These are phyloP conservation scores for Henricia sp. DNA, from an alignment of 53 echinoderm and acorn worm genomes.

Conservation along the genomic window DNA sequence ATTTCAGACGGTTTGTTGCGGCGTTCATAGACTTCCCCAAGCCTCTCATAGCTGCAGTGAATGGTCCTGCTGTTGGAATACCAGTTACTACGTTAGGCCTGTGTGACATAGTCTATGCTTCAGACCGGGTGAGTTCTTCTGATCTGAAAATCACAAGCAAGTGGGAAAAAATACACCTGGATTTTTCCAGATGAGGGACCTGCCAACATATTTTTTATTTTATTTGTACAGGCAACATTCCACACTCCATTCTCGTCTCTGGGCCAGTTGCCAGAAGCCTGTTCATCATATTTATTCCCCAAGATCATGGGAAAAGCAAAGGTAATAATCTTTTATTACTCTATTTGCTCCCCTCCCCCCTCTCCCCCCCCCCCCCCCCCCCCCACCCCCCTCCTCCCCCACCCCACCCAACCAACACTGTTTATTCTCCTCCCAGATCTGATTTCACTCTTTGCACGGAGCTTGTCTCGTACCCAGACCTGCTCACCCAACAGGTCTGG, in stretches of 20 bases:
- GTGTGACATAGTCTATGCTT: conserved; percentile 86
- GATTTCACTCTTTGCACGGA: too few species aligned
- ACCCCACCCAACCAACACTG: too few species aligned
- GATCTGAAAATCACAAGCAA: too few species aligned
- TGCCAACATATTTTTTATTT: not conserved
- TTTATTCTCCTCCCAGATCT: too few species aligned
- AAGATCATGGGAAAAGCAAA: conserved; percentile 93
- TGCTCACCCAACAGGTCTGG: too few species aligned
- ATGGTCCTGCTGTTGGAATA: conserved; percentile 92
- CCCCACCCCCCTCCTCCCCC: too few species aligned
- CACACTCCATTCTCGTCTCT: conserved; percentile 92
- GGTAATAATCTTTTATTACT: conserved; percentile 69
- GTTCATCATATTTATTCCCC: conserved; percentile 96
- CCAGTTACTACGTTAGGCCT: conserved; percentile 73
- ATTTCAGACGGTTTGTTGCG: conserved; percentile 75
- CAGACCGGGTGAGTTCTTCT: conserved; percentile 90
- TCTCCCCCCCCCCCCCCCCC: too few species aligned
- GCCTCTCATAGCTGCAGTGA: conserved; percentile 88
- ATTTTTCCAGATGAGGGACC: not conserved
- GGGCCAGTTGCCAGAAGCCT: conserved; percentile 96
- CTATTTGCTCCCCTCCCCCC: too few species aligned
- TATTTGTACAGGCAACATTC: conserved; percentile 83
- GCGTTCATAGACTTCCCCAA: conserved; percentile 91
- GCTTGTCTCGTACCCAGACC: too few species aligned
- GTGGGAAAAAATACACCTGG: too few species aligned